Evolutionary conservation across 92 coral and sea anemone species (phyloP).

Genomic region (Zoanthus gigantus): DNA sequence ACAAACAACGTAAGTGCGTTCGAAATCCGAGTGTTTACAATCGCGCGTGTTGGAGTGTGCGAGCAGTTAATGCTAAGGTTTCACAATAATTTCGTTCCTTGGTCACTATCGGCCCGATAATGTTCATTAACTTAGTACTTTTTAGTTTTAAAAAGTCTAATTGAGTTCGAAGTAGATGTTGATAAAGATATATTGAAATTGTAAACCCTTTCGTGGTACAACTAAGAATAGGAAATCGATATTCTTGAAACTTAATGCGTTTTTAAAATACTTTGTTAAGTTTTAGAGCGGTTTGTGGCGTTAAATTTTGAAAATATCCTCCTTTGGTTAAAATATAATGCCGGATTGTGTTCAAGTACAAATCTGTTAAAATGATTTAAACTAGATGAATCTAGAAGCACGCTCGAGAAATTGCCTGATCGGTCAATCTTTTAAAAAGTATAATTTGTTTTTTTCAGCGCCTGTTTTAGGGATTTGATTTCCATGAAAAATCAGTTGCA

Average conservation of each 20-base stretch:
- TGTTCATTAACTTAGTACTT: neutral
- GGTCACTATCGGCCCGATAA: neutral
- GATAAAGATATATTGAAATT: neutral
- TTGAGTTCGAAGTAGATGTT: constrained; percentile 1
- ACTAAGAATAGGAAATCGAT: neutral
- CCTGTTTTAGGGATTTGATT: constrained; percentile 11
- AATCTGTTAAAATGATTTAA: constrained; percentile 1
- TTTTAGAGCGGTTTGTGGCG: neutral
- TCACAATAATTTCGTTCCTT: neutral
- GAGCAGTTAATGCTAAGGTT: neutral
- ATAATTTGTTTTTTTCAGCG: constrained; percentile 9
- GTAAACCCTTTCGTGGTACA: neutral
- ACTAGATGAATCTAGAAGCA: neutral
- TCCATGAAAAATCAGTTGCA: neutral
- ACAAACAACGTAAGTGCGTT: constrained; percentile 66
- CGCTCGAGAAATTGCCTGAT: neutral
- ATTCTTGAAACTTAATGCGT: neutral
- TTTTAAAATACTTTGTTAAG: constrained; percentile 2
- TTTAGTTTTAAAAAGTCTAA: neutral
- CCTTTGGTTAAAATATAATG: neutral
- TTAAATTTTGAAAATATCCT: neutral
- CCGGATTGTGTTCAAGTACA: too few relatives aligned
- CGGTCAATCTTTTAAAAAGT: constrained; percentile 7
- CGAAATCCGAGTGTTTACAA: constrained; percentile 65
- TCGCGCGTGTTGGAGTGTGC: constrained; percentile 66